phyloP scores from a whole-genome alignment of 2,888 invertebrate genomes.

The Peribatodes rhomboidaria region DNA sequence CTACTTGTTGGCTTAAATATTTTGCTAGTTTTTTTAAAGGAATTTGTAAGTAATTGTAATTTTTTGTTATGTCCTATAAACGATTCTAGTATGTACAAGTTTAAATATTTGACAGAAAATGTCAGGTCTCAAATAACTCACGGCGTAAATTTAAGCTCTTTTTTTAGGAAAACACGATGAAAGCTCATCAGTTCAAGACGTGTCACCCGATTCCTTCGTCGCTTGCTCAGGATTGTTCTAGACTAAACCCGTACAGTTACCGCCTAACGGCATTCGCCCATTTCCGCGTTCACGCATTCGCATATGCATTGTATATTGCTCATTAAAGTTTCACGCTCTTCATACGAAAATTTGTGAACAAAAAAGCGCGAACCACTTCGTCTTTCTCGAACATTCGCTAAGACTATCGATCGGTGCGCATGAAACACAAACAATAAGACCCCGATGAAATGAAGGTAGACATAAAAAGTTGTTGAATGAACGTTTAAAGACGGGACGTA shows the following conservation, averaged over 20 bases:
- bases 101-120: too few species aligned
- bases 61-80: background rate
- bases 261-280: conserved; percentile 75
- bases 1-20: too few species aligned
- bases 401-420: background rate
- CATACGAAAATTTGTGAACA: conserved; percentile 23
- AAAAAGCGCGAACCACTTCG: conserved; percentile 11
- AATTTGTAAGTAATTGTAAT: too few species aligned
- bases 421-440: conserved; percentile 6
- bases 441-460: conserved; percentile 6
- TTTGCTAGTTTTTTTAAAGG: too few species aligned
- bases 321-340: conserved; percentile 46
- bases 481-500: conserved; percentile 2
- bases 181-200: conserved; percentile 76
- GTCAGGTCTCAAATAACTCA: too few species aligned
- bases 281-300: conserved; percentile 80
- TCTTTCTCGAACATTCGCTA: conserved; percentile 9
- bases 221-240: conserved; percentile 80
- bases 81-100: background rate
- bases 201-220: conserved; percentile 75
- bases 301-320: conserved; percentile 64
- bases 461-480: conserved; percentile 21
- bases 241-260: conserved; percentile 81
- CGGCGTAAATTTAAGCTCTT: background rate
- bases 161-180: conserved; percentile 13